Base-by-base conservation (phyloP, 2,888 invertebrate genomes). In the Pterostichus niger region DNA sequence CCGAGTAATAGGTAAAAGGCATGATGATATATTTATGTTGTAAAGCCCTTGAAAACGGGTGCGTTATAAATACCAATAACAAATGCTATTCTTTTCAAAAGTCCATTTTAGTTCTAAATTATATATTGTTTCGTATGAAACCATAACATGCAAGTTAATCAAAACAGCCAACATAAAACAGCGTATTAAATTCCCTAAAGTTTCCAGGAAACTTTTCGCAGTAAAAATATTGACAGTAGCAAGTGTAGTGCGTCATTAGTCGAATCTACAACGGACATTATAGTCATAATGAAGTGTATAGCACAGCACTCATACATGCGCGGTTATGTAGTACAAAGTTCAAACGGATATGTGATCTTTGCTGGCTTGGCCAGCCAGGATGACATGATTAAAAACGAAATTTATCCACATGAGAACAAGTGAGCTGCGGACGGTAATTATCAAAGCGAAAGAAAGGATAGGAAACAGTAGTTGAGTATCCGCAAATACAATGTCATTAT, bases 301-400 rank as follows among this genome's bases (percentile, higher is more conserved):
- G 52, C 15, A 54, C n/a, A 17, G 6, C 54, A 15, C 15, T 15
- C n/a, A 11, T n/a, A 11, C 31, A 61, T 64, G 64, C 24, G 24
- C 24, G 1, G 24, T 24, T 64, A 64, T 64, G 13, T 40, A 15
- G 64, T 15, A 35, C 64, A 64, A 35, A 64, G 64, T 64, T 64
- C 64, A 64, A 64, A 64, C 64, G 64, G 64, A 64, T 64, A 33
- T 15, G 64, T 64, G 64, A 64, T 64, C 64, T 64, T 64, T 64
- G 15, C 35, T 13, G 6, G 35, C 40, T 3, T 40, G 40, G 40
- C 40, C 40, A 7, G 6, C 40, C 64, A 64, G 64, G 64, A 64
- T 64, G 64, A 33, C 15, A n/a, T 33, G 64, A 64, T 64, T 64
- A 64, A 64, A 56, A 56, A 64, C 15, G 64, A 64, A 64, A 64